These are phyloP conservation scores for Podarcis lilfordi DNA, from an alignment of 2,797 vertebrate genomes.

Conservation along the genomic window DNA sequence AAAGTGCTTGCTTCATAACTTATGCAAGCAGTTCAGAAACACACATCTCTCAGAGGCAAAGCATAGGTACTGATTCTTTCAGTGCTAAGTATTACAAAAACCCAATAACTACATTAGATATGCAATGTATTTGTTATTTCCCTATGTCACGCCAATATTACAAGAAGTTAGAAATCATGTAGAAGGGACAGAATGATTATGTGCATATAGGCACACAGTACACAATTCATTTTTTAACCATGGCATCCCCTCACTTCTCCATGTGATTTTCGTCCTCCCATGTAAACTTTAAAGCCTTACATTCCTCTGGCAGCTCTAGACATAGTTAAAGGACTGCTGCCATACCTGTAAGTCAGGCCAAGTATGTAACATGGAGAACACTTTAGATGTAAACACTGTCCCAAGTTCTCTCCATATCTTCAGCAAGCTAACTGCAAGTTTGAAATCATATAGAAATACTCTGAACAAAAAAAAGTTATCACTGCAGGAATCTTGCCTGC, in stretches of 20 bases:
- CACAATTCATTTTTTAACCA: background rate
- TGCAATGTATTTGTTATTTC: background rate
- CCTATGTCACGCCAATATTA: background rate
- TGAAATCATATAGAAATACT: background rate
- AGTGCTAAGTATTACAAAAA: background rate
- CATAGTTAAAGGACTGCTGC: background rate
- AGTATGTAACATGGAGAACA: background rate
- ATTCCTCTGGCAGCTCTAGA: background rate
- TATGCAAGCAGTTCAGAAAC: background rate
- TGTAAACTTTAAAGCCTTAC: background rate
- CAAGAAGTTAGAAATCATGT: background rate
- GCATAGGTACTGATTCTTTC: background rate
- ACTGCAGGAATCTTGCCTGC: background rate
- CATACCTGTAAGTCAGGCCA: background rate
- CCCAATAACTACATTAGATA: background rate
- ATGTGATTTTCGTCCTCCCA: background rate
- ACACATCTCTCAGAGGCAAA: background rate
- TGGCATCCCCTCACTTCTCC: too few relatives aligned
- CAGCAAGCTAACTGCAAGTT: conserved; percentile 18
- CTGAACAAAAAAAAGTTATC: background rate
- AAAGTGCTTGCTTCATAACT: background rate
- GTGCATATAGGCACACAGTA: background rate
- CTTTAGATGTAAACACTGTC: conserved; percentile 21
- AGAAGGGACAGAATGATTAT: background rate
- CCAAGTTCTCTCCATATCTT: conserved; percentile 23